Evolutionary conservation across 2,888 invertebrate species (phyloP).

Genomic region (Geophilus truncorum): DNA sequence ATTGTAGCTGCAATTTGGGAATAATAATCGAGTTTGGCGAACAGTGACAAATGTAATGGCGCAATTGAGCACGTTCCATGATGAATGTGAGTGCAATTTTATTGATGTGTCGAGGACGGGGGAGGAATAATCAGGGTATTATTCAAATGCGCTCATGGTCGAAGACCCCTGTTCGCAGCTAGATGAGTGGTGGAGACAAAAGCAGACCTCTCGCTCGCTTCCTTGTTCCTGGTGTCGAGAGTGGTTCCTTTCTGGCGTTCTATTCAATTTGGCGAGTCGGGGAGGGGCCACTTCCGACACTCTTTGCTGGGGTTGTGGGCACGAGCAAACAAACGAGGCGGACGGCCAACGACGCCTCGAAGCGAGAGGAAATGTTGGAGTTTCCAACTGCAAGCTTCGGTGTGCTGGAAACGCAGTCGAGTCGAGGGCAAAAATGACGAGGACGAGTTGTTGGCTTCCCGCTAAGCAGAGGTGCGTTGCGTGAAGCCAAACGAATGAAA

Average conservation of each 20-base stretch:
- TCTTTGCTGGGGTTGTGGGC: neutral
- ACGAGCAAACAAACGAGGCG: conserved; percentile 12
- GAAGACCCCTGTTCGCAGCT: neutral
- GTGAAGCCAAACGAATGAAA: neutral
- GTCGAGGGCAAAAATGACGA: conserved; percentile 13
- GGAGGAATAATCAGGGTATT: neutral
- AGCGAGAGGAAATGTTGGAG: conserved; percentile 8
- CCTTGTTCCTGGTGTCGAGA: neutral
- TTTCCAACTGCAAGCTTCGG: neutral
- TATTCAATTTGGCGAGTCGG: conserved; percentile 13
- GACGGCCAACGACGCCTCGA: conserved; percentile 9
- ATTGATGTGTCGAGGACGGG: neutral
- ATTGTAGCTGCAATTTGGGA: no score
- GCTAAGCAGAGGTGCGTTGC: neutral
- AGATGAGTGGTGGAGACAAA: neutral
- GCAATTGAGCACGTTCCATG: neutral
- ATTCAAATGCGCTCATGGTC: neutral
- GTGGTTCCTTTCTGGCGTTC: neutral
- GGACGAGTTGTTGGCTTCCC: neutral
- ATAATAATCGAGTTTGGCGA: neutral
- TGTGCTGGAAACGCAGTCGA: neutral
- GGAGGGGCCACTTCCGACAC: conserved; percentile 17
- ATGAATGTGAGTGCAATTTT: neutral
- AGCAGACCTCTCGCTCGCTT: neutral
- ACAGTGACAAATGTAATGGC: neutral